These are phyloP conservation scores for Hycleus cichorii DNA, from an alignment of 1,140 invertebrate species.

Conservation along the genomic window DNA sequence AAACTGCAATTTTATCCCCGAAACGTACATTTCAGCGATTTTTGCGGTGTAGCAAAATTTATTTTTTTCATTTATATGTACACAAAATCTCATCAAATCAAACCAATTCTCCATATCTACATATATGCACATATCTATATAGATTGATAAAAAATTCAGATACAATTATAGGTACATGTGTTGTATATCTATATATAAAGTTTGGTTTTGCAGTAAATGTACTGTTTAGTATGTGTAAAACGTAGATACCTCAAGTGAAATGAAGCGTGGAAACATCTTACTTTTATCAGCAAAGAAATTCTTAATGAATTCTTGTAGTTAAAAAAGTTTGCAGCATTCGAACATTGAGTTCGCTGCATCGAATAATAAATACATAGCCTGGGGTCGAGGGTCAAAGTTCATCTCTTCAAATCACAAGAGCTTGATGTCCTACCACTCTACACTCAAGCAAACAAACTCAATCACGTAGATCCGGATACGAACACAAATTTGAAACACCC, in stretches of 20 bases:
- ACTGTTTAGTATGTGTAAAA: constrained; percentile 36
- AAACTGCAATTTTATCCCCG: not conserved
- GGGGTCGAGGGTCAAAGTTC: constrained; percentile 32
- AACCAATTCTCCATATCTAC: too few relatives aligned
- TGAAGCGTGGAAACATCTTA: constrained; percentile 41
- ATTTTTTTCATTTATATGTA: not conserved
- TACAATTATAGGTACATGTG: not conserved
- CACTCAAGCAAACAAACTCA: constrained; percentile 12
- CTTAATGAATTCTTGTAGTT: constrained; percentile 42
- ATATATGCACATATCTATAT: not conserved
- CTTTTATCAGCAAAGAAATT: constrained; percentile 40
- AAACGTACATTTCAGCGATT: not conserved
- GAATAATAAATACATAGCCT: constrained; percentile 38
- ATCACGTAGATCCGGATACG: constrained; percentile 15
- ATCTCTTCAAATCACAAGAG: constrained; percentile 29
- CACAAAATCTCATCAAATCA: not conserved
- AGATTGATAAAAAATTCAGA: not conserved
- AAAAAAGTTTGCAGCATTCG: constrained; percentile 40
- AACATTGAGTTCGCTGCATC: constrained; percentile 33
- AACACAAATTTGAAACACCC: constrained; percentile 5
- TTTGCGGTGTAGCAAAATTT: not conserved
- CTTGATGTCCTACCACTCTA: constrained; percentile 12
- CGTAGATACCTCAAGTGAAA: constrained; percentile 39
- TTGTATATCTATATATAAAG: constrained; percentile 5
- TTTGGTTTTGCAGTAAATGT: constrained; percentile 21